phyloP scores from a whole-genome alignment of 1,140 invertebrate species.

The Aleiodes sp. region DNA sequence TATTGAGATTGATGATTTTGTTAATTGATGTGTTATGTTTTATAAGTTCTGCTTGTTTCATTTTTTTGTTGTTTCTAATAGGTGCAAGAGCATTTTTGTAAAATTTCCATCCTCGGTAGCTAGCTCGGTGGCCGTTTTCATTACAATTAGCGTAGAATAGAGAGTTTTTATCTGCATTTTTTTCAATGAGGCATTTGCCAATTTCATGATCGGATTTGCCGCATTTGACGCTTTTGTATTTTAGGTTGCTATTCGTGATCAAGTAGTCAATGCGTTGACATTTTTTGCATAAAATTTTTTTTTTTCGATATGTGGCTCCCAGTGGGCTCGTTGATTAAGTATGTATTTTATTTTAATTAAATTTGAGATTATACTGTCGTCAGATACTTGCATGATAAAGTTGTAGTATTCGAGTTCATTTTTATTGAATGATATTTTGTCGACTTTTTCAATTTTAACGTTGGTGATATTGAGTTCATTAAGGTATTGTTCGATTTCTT shows the following conservation, averaged over 20 bases:
- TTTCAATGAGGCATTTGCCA: background rate
- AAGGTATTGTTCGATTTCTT: background rate
- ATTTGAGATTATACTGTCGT: background rate
- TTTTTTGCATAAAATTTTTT: background rate
- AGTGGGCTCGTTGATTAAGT: background rate
- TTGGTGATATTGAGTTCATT: no score
- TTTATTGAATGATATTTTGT: background rate
- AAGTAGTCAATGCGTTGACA: background rate
- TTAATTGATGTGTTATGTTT: no score
- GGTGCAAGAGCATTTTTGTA: background rate
- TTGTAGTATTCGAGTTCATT: background rate
- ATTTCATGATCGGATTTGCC: background rate
- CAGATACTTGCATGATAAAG: background rate
- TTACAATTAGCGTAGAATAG: background rate
- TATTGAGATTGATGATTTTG: background rate
- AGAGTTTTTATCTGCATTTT: background rate
- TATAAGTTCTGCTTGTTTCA: background rate
- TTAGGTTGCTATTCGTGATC: background rate
- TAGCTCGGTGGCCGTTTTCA: background rate
- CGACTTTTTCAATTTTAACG: no score
- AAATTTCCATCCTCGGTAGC: background rate
- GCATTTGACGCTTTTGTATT: background rate
- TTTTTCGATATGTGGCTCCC: background rate
- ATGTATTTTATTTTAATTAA: background rate
- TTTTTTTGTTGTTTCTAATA: background rate